These are phyloP conservation scores for Platyscapa corneri DNA, from an alignment of 1,140 invertebrate species.

Conservation along the genomic window DNA sequence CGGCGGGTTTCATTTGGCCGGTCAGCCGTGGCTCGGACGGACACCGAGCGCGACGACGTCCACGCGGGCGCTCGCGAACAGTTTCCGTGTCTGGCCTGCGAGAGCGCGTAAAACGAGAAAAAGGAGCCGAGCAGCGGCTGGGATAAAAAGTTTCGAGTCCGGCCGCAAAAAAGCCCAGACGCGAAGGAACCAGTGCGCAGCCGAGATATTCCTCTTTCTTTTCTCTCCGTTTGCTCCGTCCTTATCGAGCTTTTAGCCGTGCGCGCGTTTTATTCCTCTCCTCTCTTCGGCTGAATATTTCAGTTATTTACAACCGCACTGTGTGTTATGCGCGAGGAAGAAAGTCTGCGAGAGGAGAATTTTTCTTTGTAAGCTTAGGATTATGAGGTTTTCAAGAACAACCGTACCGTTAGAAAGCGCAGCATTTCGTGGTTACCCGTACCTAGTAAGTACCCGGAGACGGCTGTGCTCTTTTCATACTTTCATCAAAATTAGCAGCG, in stretches of 20 bases:
- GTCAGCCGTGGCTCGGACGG: not conserved
- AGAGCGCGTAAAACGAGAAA: not conserved
- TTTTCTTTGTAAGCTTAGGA: not conserved
- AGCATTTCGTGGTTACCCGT: not conserved
- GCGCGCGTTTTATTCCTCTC: too few species aligned
- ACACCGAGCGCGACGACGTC: not conserved
- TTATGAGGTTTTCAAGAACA: constrained; percentile 32
- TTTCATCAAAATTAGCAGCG: not conserved
- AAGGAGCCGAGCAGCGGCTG: not conserved
- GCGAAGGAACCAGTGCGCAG: not conserved
- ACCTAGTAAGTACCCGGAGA: constrained; percentile 13
- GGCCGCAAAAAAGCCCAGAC: not conserved
- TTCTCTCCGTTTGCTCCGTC: not conserved
- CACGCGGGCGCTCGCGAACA: not conserved
- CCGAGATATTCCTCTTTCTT: not conserved
- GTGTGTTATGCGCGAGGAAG: not conserved
- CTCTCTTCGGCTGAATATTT: not conserved
- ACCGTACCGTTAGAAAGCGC: not conserved
- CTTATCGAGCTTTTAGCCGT: too few species aligned
- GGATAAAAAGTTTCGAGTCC: too few species aligned
- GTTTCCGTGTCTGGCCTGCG: not conserved
- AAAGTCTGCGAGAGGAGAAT: constrained; percentile 12
- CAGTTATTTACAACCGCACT: constrained; percentile 18
- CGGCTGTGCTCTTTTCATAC: not conserved
- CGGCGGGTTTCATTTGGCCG: not conserved